phyloP scores from a whole-genome alignment of 2,797 vertebrate species.

The Kryptolebias ocellatus region DNA sequence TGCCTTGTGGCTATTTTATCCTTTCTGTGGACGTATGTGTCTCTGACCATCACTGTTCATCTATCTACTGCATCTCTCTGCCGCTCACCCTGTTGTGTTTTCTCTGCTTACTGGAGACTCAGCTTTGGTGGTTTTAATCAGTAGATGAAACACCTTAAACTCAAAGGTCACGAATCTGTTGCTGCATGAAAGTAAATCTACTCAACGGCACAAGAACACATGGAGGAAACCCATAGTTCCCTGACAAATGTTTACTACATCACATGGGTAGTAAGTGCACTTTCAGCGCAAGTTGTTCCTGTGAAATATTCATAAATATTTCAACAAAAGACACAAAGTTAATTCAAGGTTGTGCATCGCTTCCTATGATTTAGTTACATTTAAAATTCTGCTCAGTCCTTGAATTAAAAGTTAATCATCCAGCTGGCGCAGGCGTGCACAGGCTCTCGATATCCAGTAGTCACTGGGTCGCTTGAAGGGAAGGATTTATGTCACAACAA shows the following conservation, averaged over 20 bases:
- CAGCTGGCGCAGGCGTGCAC: conserved; percentile 83
- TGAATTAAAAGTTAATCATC: conserved; percentile 71
- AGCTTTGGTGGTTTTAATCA: conserved; percentile 18
- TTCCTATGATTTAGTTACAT: conserved; percentile 8
- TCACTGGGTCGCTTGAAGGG: conserved; percentile 79
- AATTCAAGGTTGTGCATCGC: conserved; percentile 8
- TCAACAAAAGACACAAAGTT: neutral
- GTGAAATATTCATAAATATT: neutral
- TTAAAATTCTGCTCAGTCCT: conserved; percentile 10
- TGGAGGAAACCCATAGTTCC: conserved; percentile 18
- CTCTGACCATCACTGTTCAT: conserved; percentile 18
- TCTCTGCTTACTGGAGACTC: conserved; percentile 7
- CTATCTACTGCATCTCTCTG: conserved; percentile 10
- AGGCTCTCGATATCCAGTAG: conserved; percentile 87
- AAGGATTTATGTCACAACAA: conserved; percentile 83
- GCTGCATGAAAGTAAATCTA: conserved; percentile 13
- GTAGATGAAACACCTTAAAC: conserved; percentile 4
- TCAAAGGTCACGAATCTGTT: conserved; percentile 12
- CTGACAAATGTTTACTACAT: conserved; percentile 26
- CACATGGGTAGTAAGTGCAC: neutral
- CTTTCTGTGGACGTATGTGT: conserved; percentile 12
- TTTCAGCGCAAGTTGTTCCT: neutral
- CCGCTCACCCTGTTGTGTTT: conserved; percentile 3
- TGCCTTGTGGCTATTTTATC: conserved; percentile 14
- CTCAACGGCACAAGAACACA: no score